phyloP scores from a whole-genome alignment of 2,888 invertebrate species.

The Cataglyphis cursor region DNA sequence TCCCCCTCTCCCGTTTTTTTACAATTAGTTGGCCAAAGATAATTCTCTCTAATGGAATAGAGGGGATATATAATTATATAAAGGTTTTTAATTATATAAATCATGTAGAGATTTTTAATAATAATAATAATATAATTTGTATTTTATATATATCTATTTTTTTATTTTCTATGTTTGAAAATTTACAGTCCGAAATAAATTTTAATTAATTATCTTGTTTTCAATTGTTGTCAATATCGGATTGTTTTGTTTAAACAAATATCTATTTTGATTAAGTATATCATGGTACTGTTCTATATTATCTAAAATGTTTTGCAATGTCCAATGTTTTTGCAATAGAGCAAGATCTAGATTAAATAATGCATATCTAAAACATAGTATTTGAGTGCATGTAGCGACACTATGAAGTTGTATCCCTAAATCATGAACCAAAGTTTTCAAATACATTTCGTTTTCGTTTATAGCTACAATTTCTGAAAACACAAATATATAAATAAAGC shows the following conservation, averaged over 20 bases:
- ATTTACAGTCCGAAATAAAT: background rate
- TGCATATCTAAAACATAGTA: constrained; percentile 94
- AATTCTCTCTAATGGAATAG: background rate
- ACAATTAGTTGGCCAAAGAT: background rate
- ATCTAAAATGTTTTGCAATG: constrained; percentile 89
- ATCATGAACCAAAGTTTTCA: constrained; percentile 93
- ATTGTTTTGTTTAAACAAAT: constrained; percentile 85
- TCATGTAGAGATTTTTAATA: background rate
- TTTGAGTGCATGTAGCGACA: constrained; percentile 92
- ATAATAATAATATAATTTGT: background rate
- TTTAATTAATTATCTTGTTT: constrained; percentile 27
- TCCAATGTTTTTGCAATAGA: constrained; percentile 94
- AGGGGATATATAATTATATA: background rate
- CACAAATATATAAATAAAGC: constrained; percentile 63
- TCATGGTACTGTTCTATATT: constrained; percentile 89
- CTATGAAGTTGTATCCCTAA: constrained; percentile 93
- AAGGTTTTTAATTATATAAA: background rate
- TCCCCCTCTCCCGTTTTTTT: background rate
- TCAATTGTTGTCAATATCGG: constrained; percentile 64
- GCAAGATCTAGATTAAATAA: constrained; percentile 93
- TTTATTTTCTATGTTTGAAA: constrained; percentile 27
- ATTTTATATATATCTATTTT: background rate
- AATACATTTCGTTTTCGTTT: constrained; percentile 93
- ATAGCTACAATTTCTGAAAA: constrained; percentile 94
- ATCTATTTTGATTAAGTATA: constrained; percentile 88